Percentiles rank a stretch among this genome's conserved stretches.
Evolutionary conservation across 2,797 vertebrate genomes (phyloP).

Genomic region (Danio kyathit): DNA sequence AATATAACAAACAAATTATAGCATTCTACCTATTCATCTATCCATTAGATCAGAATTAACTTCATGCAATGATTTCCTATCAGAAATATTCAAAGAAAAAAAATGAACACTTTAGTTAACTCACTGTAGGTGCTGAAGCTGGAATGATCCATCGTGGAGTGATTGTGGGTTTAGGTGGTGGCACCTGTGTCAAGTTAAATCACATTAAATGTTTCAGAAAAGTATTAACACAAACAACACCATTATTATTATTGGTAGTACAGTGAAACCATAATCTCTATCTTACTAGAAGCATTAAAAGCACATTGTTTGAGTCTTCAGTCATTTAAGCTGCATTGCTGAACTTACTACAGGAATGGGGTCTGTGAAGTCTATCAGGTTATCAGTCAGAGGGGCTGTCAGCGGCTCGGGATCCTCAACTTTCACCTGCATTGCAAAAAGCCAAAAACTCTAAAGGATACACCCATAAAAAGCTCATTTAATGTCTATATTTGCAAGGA

Average conservation of each 20-base stretch:
- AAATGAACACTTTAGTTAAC: constrained; percentile 36
- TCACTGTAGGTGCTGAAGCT: constrained; percentile 84
- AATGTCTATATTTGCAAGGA: not conserved
- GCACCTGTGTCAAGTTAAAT: constrained; percentile 75
- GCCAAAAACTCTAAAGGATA: not conserved
- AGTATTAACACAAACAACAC: not conserved
- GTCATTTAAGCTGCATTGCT: not conserved
- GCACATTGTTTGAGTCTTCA: not conserved
- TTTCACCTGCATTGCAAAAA: constrained; percentile 71
- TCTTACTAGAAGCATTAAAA: not conserved
- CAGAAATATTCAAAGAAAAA: not conserved
- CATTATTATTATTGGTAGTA: not conserved
- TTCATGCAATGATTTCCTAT: not conserved
- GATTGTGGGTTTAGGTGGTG: constrained; percentile 80
- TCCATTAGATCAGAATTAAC: not conserved
- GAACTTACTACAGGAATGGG: constrained; percentile 80
- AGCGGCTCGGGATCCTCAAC: constrained; percentile 84
- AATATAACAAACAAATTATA: not conserved
- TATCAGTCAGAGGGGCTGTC: constrained; percentile 80
- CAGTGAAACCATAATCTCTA: not conserved
- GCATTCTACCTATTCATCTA: not conserved
- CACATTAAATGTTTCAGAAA: constrained; percentile 59
- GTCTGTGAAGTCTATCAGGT: constrained; percentile 94
- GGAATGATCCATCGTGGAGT: constrained; percentile 94
- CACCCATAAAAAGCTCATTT: not conserved